These are phyloP conservation scores for Nibea albiflora DNA, from an alignment of 2,113 vertebrate genomes.

Conservation along the genomic window DNA sequence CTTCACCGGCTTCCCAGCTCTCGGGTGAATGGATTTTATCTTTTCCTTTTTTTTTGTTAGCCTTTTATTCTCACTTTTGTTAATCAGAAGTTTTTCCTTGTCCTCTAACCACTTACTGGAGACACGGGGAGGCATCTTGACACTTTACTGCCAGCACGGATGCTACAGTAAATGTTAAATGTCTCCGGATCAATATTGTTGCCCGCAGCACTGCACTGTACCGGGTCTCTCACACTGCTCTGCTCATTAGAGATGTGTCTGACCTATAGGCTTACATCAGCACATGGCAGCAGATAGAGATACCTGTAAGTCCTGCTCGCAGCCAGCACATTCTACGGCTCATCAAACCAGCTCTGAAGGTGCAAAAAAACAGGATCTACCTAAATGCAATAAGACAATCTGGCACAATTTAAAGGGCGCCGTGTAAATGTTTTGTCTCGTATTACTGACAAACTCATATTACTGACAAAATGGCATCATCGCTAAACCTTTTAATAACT, in stretches of 20 bases:
- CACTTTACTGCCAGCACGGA: conserved; percentile 45
- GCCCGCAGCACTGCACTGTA: conserved; percentile 35
- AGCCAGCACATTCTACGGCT: background rate
- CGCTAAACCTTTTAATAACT: conserved; percentile 33
- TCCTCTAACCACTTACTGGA: conserved; percentile 29
- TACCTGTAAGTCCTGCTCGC: conserved; percentile 10
- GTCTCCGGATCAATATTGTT: conserved; percentile 73
- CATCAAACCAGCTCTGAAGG: conserved; percentile 2
- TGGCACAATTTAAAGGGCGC: conserved; percentile 10
- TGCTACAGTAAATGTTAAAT: conserved; percentile 75
- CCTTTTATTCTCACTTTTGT: conserved; percentile 21
- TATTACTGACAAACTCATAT: conserved; percentile 46
- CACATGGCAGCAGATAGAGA: conserved; percentile 18
- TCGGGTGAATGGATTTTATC: background rate
- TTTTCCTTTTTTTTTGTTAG: background rate
- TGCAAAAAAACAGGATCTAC: conserved; percentile 1
- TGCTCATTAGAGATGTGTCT: conserved; percentile 66
- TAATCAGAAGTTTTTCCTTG: conserved; percentile 19
- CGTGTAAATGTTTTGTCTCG: background rate
- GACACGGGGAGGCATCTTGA: conserved; percentile 44
- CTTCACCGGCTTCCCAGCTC: background rate
- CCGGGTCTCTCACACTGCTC: conserved; percentile 34
- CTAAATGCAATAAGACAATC: conserved; percentile 1
- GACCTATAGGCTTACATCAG: conserved; percentile 62
- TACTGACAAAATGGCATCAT: conserved; percentile 56